A percentile compares a stretch with the other conserved stretches of the same genome.
These are phyloP conservation scores for Metopolophium dirhodum DNA, from an alignment of 1,140 invertebrate species.

Conservation along the genomic window DNA sequence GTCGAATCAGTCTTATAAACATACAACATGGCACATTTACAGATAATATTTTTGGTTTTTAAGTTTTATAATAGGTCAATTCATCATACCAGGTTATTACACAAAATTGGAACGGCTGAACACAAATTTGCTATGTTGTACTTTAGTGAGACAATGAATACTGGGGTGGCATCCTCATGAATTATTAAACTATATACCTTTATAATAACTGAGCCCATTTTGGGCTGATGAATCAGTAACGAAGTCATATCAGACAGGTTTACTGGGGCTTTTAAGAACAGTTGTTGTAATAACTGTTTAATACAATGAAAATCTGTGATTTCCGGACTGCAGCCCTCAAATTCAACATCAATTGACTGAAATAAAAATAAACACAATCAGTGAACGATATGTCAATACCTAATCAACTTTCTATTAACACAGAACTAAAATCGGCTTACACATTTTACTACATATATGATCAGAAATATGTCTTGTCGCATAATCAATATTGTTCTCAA, in stretches of 20 bases:
- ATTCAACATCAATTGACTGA: conserved; percentile 79
- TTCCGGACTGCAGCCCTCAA: conserved; percentile 81
- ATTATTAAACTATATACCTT: conserved; percentile 64
- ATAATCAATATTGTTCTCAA: not conserved
- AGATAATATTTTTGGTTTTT: too few species aligned
- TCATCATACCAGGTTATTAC: too few species aligned
- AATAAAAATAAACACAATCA: conserved; percentile 55
- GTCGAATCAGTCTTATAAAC: too few species aligned
- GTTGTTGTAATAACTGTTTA: conserved; percentile 77
- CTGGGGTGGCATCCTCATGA: not conserved
- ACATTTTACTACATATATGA: not conserved
- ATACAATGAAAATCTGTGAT: conserved; percentile 85
- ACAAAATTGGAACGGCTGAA: too few species aligned
- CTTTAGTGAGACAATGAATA: too few species aligned
- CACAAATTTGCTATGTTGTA: too few species aligned
- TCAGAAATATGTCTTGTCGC: not conserved
- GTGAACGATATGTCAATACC: not conserved
- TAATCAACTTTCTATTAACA: not conserved
- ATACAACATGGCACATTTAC: too few species aligned
- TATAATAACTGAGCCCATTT: conserved; percentile 79
- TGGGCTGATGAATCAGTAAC: conserved; percentile 79
- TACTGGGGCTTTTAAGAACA: conserved; percentile 83
- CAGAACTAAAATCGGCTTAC: not conserved
- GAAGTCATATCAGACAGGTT: conserved; percentile 77
- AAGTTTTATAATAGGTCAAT: too few species aligned